phyloP scores from a whole-genome alignment of 1,140 invertebrate species.

The Aphidius ervi region DNA sequence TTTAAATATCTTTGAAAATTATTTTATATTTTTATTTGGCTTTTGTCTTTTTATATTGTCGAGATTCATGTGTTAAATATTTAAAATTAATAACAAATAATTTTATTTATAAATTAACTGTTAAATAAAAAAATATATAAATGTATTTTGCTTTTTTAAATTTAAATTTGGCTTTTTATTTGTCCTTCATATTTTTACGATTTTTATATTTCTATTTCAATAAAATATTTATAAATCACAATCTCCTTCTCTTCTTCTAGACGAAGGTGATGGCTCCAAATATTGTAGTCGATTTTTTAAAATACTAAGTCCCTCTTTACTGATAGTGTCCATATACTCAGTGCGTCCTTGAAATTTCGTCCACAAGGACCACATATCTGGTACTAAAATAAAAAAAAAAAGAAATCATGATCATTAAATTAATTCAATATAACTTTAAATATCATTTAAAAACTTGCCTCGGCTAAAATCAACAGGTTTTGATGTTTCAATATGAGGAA shows the following conservation, averaged over 20 bases:
- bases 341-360: slow-evolving; percentile 53
- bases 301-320: slow-evolving; percentile 55
- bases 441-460: slow-evolving; percentile 30
- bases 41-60: too few relatives aligned
- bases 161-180: too few relatives aligned
- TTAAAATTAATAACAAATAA: too few relatives aligned
- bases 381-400: slow-evolving; percentile 32
- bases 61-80: too few relatives aligned
- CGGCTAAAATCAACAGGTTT: slow-evolving; percentile 37
- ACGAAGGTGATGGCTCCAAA: slow-evolving; percentile 57
- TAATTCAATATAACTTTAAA: not conserved
- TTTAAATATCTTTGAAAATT: too few relatives aligned
- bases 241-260: slow-evolving; percentile 45
- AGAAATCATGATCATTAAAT: slow-evolving; percentile 12
- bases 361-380: slow-evolving; percentile 51
- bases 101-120: too few relatives aligned
- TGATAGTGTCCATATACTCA: slow-evolving; percentile 60
- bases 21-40: too few relatives aligned
- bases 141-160: not conserved
- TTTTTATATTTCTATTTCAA: not conserved
- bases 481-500: slow-evolving; percentile 44
- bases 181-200: too few relatives aligned
- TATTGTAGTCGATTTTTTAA: slow-evolving; percentile 59
- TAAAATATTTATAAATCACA: slow-evolving; percentile 4
- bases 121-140: not conserved